Conservation (phyloP, 2,113 vertebrate species). For the Dromas ardeola region DNA sequence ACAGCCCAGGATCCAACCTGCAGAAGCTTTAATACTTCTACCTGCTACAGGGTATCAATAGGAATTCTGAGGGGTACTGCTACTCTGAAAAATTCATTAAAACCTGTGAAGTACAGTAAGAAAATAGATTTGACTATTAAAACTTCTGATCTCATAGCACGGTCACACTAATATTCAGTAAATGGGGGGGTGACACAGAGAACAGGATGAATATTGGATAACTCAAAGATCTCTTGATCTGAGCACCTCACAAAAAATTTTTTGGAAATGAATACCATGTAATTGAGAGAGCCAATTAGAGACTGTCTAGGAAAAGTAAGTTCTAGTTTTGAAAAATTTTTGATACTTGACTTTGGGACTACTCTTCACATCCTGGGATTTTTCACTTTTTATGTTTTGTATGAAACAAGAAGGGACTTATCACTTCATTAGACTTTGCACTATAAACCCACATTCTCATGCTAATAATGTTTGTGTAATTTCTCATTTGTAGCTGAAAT, state of each 20-base stretch:
- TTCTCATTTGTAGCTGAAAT: background rate
- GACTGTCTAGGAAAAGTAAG: background rate
- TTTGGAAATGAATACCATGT: background rate
- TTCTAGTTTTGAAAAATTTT: background rate
- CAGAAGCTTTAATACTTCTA: background rate
- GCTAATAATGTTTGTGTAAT: background rate
- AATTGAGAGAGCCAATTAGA: background rate
- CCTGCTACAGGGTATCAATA: background rate
- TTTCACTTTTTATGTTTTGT: background rate
- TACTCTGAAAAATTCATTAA: background rate
- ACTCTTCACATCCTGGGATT: background rate
- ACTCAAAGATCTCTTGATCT: background rate
- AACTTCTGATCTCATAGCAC: background rate
- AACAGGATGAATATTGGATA: background rate
- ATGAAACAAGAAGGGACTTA: background rate
- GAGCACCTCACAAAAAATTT: background rate
- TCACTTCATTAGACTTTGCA: background rate
- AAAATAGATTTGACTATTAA: background rate
- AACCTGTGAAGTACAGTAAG: background rate
- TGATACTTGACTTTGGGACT: background rate
- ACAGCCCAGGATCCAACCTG: background rate
- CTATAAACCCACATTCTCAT: background rate
- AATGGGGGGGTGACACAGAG: background rate
- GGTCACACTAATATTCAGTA: background rate
- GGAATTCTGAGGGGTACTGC: background rate